A percentile compares a stretch with the other conserved stretches of the same genome.
Conservation (phyloP, 2,113 vertebrate species). For the Prunella himalayana region DNA sequence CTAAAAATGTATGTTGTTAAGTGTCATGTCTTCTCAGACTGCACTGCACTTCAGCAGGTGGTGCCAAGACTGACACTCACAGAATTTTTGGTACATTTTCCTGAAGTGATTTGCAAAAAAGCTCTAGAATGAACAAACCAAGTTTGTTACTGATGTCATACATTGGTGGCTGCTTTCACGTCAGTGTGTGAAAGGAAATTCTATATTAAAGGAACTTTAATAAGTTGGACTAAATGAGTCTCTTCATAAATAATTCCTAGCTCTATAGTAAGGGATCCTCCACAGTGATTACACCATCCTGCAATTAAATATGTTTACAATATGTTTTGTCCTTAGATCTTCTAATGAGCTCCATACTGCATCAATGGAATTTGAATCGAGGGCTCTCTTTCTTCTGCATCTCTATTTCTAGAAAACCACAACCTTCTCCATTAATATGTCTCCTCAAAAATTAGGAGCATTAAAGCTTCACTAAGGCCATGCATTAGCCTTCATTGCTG, state of each 20-base stretch:
- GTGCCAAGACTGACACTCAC: background rate
- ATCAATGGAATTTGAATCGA: background rate
- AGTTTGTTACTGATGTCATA: background rate
- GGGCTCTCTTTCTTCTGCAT: background rate
- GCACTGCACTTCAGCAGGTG: background rate
- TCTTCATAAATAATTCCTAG: background rate
- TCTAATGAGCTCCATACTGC: constrained; percentile 17
- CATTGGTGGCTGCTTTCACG: background rate
- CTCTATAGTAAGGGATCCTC: background rate
- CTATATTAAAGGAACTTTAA: background rate
- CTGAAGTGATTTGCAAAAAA: background rate
- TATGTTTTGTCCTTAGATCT: background rate
- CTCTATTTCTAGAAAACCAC: constrained; percentile 3
- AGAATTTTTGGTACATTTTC: background rate
- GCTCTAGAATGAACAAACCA: background rate
- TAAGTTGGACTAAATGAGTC: background rate
- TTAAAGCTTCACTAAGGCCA: constrained; percentile 26
- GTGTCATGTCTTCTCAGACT: background rate
- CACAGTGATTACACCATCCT: background rate
- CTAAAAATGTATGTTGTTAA: background rate
- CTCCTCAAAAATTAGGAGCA: background rate
- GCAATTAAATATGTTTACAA: constrained; percentile 38
- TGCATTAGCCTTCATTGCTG: background rate
- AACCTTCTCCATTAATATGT: background rate
- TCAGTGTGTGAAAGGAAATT: background rate